phyloP scores from a whole-genome alignment of 2,797 vertebrate genomes.

The Siniperca obscura region DNA sequence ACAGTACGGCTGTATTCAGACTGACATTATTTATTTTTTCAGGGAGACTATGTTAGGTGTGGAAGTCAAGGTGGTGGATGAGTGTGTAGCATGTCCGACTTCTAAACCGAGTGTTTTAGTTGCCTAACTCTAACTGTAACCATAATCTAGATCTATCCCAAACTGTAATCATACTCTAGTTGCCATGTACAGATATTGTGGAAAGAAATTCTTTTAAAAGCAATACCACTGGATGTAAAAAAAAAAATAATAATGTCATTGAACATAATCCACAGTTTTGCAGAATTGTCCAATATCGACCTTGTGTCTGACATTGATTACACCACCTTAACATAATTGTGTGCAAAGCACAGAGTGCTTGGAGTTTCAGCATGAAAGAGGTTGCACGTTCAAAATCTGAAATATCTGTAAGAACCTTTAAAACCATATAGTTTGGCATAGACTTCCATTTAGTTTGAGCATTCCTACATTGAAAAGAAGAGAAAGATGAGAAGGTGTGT shows the following conservation, averaged over 20 bases:
- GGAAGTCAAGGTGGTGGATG: not conserved
- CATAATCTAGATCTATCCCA: not conserved
- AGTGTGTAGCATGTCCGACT: not conserved
- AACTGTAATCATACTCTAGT: not conserved
- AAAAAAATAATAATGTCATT: not conserved
- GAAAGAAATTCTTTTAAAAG: not conserved
- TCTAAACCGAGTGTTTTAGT: not conserved
- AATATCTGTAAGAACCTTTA: not conserved
- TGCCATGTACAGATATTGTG: not conserved
- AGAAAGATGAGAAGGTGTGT: slow-evolving; percentile 39
- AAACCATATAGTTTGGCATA: not conserved
- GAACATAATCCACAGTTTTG: not conserved
- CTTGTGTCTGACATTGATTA: not conserved
- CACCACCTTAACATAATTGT: not conserved
- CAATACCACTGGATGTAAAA: too few species aligned
- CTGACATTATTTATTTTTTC: too few species aligned
- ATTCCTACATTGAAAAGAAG: not conserved
- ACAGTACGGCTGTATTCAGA: not conserved
- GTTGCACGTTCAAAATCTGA: not conserved
- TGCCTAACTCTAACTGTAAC: too few species aligned
- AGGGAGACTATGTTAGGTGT: not conserved
- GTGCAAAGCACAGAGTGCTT: not conserved
- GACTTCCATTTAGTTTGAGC: not conserved
- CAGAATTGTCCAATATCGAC: not conserved
- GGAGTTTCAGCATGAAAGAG: not conserved